phyloP scores from a whole-genome alignment of 1,140 invertebrate species.

The Drusus annulatus region DNA sequence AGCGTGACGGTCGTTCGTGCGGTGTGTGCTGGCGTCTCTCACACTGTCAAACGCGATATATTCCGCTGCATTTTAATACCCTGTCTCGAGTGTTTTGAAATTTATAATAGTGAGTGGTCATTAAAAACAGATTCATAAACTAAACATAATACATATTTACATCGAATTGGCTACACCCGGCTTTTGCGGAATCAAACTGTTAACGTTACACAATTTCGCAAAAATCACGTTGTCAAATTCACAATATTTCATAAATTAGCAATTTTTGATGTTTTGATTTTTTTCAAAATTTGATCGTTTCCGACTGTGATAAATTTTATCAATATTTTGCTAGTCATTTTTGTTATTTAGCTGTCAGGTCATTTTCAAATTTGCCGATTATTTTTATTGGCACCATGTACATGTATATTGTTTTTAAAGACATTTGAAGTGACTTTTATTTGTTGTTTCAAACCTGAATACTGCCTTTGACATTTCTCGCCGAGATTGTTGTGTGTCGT shows the following conservation, averaged over 20 bases:
- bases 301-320: too few species aligned
- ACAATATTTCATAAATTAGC: not conserved
- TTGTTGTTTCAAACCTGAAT: too few species aligned
- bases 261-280: not conserved
- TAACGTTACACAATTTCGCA: not conserved
- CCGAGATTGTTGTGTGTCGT: too few species aligned
- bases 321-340: too few species aligned
- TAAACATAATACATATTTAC: not conserved
- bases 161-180: too few species aligned
- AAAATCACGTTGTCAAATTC: not conserved
- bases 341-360: too few species aligned
- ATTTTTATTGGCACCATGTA: too few species aligned
- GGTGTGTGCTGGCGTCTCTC: conserved; percentile 16
- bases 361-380: too few species aligned
- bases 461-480: too few species aligned
- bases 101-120: conserved; percentile 26
- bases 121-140: not conserved
- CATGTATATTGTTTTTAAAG: too few species aligned
- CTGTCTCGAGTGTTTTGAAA: conserved; percentile 30
- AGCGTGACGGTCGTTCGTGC: conserved; percentile 4
- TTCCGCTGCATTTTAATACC: not conserved
- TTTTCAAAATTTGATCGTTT: too few species aligned
- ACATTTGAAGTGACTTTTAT: too few species aligned
- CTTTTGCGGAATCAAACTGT: not conserved
- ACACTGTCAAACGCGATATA: conserved; percentile 34